Evolutionary conservation across 2,888 invertebrate species (phyloP), one percentile per base, ranked within the genome.

Genomic region (Bombylius major): DNA sequence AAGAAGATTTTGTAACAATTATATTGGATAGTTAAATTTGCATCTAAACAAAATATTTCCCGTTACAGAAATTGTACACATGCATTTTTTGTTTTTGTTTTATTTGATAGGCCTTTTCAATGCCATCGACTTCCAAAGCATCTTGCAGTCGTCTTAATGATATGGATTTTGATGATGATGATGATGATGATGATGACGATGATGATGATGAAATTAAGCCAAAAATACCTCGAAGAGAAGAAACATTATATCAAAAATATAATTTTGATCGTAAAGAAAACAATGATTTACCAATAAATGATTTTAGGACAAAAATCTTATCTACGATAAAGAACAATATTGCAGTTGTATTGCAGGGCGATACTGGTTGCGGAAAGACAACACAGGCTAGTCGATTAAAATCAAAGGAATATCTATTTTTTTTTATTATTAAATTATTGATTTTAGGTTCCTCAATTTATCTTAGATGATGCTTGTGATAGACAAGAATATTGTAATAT

Each of bases 361-460:
- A 87, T 1, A 97, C 98, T 0, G 98, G 98, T 1, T 95, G 95
- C 70, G 98, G 98, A 23, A 92, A 92, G 73, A 92, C 94, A 0
- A 91, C 90, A 0, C 85, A 86, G 70, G 74, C 71, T 53, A 57
- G 42, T 33, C 33, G 44, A 54, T 5, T 14, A 34, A 23, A 44
- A 13, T 12, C 14, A 34, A 32, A 33, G 34, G 5, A 50, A 33
- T n/a, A 50, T 14, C 33, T 50, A n/a, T 23, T 3, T 23, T 23
- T 23, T 23, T 23, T 23, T 23, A 3, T 23, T 23, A 23, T 2
- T 23, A 23, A 32, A 23, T 36, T 34, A 14, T 36, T n/a, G 4
- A 12, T 34, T 53, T 6, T 23, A 72, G 72, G 89, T 92, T 0
- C 94, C 96, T 0, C 96, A 96, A 70, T 94, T 86, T 76, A 90